Percentiles rank a stretch among this genome's conserved stretches.
Evolutionary conservation across 2,797 vertebrate genomes (phyloP).

Genomic region (Myotis findleyi): DNA sequence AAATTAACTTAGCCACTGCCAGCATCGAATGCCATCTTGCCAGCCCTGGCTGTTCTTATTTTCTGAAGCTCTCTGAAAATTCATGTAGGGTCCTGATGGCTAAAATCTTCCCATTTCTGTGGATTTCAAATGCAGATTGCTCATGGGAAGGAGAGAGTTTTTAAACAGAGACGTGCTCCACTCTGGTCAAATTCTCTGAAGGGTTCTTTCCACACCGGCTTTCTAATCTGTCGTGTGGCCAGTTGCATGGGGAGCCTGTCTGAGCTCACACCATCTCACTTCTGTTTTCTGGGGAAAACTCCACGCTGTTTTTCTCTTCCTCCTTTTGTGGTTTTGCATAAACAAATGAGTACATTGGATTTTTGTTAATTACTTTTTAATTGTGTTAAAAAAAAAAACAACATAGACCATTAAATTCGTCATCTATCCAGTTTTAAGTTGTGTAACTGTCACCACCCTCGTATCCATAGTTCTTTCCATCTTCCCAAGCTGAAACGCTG

Average conservation of each 20-base stretch:
- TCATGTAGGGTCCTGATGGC: background rate
- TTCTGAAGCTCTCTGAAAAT: background rate
- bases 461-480: background rate
- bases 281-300: background rate
- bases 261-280: background rate
- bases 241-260: background rate
- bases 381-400: background rate
- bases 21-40: rapidly evolving
- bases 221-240: background rate
- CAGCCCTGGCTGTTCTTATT: rapidly evolving
- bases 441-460: background rate
- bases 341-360: background rate
- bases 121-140: background rate
- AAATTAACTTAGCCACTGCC: background rate
- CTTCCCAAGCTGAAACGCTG: background rate
- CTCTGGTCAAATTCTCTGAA: background rate
- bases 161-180: background rate
- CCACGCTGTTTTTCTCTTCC: background rate
- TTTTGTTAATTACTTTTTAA: background rate
- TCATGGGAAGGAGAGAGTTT: background rate
- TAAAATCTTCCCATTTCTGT: rapidly evolving
- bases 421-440: rapidly evolving
- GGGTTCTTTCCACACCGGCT: too few species aligned
- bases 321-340: background rate
- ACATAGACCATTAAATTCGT: background rate